Evolutionary conservation across 2,113 vertebrate species (phyloP).

Genomic region (Pyxicephalus adspersus): DNA sequence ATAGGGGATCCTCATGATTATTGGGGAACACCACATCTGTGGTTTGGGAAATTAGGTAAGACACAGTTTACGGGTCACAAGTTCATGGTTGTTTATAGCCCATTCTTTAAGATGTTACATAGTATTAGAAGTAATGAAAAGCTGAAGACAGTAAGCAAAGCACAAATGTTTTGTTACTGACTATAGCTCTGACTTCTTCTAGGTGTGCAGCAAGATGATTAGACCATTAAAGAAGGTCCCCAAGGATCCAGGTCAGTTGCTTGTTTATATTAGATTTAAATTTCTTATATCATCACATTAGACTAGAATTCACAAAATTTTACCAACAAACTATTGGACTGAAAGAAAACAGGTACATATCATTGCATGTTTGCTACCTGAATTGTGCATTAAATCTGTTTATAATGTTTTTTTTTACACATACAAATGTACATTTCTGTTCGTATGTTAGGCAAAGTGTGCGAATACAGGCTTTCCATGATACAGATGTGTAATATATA

Average conservation of each 20-base stretch:
- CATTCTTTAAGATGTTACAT: slow-evolving; percentile 70
- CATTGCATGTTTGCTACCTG: too few relatives aligned
- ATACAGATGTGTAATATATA: too few relatives aligned
- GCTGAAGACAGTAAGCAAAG: slow-evolving; percentile 68
- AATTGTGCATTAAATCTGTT: too few relatives aligned
- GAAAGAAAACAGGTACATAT: too few relatives aligned
- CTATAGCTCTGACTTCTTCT: slow-evolving; percentile 76
- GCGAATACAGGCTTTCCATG: too few relatives aligned
- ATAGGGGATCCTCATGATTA: slow-evolving; percentile 5
- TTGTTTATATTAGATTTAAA: slow-evolving; percentile 2
- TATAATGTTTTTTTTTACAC: too few relatives aligned
- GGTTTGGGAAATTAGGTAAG: slow-evolving; percentile 63
- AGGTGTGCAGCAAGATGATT: slow-evolving; percentile 81
- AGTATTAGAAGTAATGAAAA: slow-evolving; percentile 63
- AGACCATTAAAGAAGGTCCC: slow-evolving; percentile 79
- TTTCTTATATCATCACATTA: background rate
- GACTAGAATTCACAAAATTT: background rate
- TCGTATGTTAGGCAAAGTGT: too few relatives aligned
- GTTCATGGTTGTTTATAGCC: slow-evolving; percentile 66
- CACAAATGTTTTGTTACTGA: slow-evolving; percentile 69
- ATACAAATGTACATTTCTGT: too few relatives aligned
- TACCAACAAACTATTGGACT: too few relatives aligned
- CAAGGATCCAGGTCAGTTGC: slow-evolving; percentile 79
- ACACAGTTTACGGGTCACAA: slow-evolving; percentile 69
- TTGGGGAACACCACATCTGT: slow-evolving; percentile 51